Conservation (phyloP, 2,888 invertebrate genomes). For the Nephrotoma flavescens region DNA sequence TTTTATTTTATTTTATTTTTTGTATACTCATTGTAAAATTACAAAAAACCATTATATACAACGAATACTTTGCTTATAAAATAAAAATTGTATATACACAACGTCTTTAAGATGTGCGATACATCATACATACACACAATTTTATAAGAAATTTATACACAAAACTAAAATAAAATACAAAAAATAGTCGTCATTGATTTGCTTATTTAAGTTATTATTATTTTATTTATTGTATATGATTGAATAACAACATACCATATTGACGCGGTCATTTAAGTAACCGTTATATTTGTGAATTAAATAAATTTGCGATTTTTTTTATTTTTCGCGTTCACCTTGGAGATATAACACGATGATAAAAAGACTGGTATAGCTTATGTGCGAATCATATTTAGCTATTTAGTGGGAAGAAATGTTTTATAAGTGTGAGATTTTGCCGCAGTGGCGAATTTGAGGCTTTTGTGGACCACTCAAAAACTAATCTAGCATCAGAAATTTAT, state of each 20-base stretch:
- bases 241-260: not conserved
- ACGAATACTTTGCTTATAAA: not conserved
- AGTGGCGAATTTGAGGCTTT: not conserved
- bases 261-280: conserved; percentile 1
- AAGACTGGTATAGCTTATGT: not conserved
- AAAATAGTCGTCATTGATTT: conserved; percentile 1
- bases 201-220: not conserved
- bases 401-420: not conserved
- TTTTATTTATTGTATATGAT: not conserved
- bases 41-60: not conserved
- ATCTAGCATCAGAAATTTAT: too few species aligned
- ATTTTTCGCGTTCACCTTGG: not conserved
- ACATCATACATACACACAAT: not conserved
- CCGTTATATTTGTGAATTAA: not conserved
- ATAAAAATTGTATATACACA: not conserved
- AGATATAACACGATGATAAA: not conserved
- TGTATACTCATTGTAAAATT: not conserved
- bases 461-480: not conserved
- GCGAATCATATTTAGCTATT: not conserved
- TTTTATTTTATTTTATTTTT: not conserved
- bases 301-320: not conserved
- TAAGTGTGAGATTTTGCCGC: not conserved
- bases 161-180: not conserved
- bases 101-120: not conserved
- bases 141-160: not conserved